phyloP scores from a whole-genome alignment of 2,888 invertebrate species.

The Serripes groenlandicus region DNA sequence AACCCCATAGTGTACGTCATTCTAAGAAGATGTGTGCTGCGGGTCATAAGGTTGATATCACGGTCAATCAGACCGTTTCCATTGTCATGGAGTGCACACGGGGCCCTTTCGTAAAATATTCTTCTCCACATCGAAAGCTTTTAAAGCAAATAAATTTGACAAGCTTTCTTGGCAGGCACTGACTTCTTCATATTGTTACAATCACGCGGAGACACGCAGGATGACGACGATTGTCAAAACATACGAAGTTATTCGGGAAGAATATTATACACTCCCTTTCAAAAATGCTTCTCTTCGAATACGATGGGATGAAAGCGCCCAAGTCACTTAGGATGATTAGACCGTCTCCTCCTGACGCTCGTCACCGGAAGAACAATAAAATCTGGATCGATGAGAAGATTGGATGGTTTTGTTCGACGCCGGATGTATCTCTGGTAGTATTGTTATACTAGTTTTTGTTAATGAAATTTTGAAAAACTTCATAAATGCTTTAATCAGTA shows the following conservation, averaged over 20 bases:
- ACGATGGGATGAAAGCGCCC: slow-evolving; percentile 13
- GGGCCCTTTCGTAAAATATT: not conserved
- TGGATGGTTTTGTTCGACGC: slow-evolving; percentile 1
- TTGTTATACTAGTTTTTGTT: slow-evolving; percentile 15
- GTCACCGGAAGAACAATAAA: slow-evolving; percentile 20
- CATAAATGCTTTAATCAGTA: slow-evolving; percentile 26
- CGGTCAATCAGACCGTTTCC: no score
- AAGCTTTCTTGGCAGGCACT: slow-evolving; percentile 49
- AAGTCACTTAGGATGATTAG: slow-evolving; percentile 61
- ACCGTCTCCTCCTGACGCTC: slow-evolving; percentile 38
- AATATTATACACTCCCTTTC: slow-evolving; percentile 23
- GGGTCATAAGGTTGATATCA: no score
- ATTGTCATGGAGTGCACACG: no score
- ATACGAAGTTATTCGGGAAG: slow-evolving; percentile 22
- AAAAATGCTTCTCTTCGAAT: slow-evolving; percentile 19
- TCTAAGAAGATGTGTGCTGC: no score
- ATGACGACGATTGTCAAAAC: slow-evolving; percentile 54
- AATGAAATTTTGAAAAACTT: slow-evolving; percentile 29
- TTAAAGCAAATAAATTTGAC: slow-evolving; percentile 67
- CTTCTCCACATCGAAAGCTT: slow-evolving; percentile 4
- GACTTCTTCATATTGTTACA: slow-evolving; percentile 55
- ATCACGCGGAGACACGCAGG: slow-evolving; percentile 46
- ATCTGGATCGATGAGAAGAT: not conserved
- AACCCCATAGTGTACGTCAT: no score
- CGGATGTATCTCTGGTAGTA: not conserved